Evolutionary conservation across 2,888 invertebrate species (phyloP), one percentile per base, ranked within the genome.

Genomic region (Cephus spinipes): DNA sequence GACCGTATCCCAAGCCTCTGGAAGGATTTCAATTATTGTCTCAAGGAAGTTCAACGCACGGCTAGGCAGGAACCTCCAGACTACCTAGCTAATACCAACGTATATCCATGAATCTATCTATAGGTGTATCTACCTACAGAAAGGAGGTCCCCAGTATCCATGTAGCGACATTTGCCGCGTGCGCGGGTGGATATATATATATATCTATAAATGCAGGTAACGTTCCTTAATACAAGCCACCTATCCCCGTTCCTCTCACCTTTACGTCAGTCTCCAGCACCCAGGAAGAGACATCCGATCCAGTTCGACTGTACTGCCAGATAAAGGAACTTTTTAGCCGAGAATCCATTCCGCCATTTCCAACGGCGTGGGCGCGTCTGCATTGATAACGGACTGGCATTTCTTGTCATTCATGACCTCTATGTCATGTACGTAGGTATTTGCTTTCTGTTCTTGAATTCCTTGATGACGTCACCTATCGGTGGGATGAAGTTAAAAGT

Each of bases 21-120:
- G 35, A 74, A 87, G 83, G 87, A 87, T 87, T 88, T 87, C 86
- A 87, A 88, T 87, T 86, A 87, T 87, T 85, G 82, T 83, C 81
- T 79, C 79, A 83, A 89, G 89, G 88, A 91, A 90, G 85, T 89
- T 91, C 89, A 87, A 90, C 82, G 90, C 90, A 82, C 81, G 90
- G 86, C 81, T 88, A 90, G 87, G 90, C 88, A 86, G 88, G 80
- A 77, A 83, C 79, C 81, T 79, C 77, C 73, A 76, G 77, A 74
- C 55, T 55, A 23, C 23, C 23, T 55, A 55, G 55, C 23, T 23
- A 55, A 55, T 1, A 55, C 15, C 0, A 9, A 23, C 55, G 23
- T 55, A 23, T 9, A 55, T 55, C 55, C 55, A 55, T 6, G 40
- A 15, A 23, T 15, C 23, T 40, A 23, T 40, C 23, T 40, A 40